phyloP scores from a whole-genome alignment of 2,888 invertebrate species.

The Orthonychiurus folsomi region DNA sequence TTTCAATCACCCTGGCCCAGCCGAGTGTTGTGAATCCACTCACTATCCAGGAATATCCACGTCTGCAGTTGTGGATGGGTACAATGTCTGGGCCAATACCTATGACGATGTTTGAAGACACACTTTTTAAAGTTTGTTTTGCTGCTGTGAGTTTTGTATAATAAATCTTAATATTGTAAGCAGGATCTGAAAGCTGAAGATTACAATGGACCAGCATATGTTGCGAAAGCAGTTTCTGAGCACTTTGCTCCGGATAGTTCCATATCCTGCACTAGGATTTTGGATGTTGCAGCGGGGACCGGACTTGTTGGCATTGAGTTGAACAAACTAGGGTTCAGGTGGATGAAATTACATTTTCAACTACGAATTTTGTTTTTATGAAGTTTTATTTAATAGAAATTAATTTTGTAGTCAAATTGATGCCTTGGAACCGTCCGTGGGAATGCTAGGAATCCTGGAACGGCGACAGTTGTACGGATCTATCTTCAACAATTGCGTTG shows the following conservation, averaged over 20 bases:
- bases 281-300: slow-evolving; percentile 45
- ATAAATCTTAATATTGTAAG: too few species aligned
- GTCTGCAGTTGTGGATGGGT: too few species aligned
- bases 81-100: too few species aligned
- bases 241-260: slow-evolving; percentile 33
- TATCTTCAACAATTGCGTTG: slow-evolving; percentile 38
- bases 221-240: slow-evolving; percentile 41
- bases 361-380: neutral
- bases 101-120: too few species aligned
- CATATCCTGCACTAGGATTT: slow-evolving; percentile 36
- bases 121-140: too few species aligned
- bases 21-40: too few species aligned
- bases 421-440: slow-evolving; percentile 43
- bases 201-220: slow-evolving; percentile 43
- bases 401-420: slow-evolving; percentile 40
- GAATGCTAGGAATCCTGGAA: slow-evolving; percentile 42
- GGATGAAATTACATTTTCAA: neutral
- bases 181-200: slow-evolving; percentile 31
- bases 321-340: slow-evolving; percentile 21
- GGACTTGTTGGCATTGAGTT: slow-evolving; percentile 43
- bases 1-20: too few species aligned
- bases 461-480: slow-evolving; percentile 41
- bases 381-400: neutral
- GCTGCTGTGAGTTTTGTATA: too few species aligned
- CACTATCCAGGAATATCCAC: too few species aligned